Evolutionary conservation across 92 coral and sea anemone species (phyloP).

Genomic region (Porites lobata): DNA sequence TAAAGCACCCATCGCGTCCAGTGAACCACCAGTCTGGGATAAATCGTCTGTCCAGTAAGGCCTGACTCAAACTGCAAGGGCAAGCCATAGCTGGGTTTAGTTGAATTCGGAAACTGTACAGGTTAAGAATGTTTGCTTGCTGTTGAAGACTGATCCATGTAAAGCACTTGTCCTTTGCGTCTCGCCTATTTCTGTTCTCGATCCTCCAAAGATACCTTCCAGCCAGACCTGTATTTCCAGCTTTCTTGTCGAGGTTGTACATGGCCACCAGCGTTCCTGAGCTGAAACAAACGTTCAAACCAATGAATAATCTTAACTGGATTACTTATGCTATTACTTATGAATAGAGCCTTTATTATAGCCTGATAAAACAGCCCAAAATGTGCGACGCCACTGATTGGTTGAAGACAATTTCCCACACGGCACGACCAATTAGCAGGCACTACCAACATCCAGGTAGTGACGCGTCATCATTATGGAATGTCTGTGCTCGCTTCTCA

Average conservation of each 20-base stretch:
- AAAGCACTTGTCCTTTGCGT: conserved; percentile 39
- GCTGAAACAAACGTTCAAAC: background rate
- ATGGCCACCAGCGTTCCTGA: conserved; percentile 33
- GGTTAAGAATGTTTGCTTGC: background rate
- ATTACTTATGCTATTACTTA: background rate
- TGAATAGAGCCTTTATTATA: background rate
- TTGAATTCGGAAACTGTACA: background rate
- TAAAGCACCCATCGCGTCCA: background rate
- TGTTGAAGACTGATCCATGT: conserved; percentile 30
- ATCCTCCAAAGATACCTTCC: conserved; percentile 44
- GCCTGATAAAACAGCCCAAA: too few relatives aligned
- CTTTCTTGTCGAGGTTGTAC: conserved; percentile 17
- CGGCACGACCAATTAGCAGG: too few relatives aligned
- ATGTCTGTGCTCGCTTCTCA: too few relatives aligned
- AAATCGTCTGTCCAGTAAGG: conserved; percentile 49
- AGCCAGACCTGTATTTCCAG: conserved; percentile 3
- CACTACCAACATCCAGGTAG: too few relatives aligned
- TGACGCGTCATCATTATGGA: too few relatives aligned
- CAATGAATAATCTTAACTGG: background rate
- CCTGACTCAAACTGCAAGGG: conserved; percentile 62
- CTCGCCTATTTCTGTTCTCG: conserved; percentile 15
- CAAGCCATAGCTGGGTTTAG: conserved; percentile 19
- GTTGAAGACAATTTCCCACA: too few relatives aligned
- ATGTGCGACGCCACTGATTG: too few relatives aligned
- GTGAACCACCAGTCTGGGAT: background rate